These are phyloP conservation scores for Molossus alvarezi DNA, from an alignment of 2,797 vertebrate species.

Conservation along the genomic window DNA sequence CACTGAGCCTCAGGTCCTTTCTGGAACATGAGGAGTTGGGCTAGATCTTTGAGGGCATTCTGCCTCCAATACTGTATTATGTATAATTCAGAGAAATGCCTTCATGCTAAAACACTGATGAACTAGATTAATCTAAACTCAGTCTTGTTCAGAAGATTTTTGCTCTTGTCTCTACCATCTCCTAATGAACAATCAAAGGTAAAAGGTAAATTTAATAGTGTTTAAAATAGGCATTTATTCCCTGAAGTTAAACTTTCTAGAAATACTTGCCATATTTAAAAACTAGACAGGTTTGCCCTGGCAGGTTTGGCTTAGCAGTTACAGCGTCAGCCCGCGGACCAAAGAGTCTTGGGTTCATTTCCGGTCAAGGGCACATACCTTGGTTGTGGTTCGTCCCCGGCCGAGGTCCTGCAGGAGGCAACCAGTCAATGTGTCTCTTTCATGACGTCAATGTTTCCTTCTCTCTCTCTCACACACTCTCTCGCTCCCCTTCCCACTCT, in stretches of 20 bases:
- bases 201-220: slow-evolving; percentile 13
- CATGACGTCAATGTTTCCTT: no score
- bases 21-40: background rate
- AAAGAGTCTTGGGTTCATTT: no score
- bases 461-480: no score
- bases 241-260: background rate
- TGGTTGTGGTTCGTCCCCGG: no score
- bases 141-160: slow-evolving; percentile 14
- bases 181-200: background rate
- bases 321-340: no score
- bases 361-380: no score
- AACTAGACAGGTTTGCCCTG: background rate
- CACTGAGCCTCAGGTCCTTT: background rate
- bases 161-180: background rate
- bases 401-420: no score
- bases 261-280: background rate
- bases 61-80: background rate
- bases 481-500: no score
- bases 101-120: slow-evolving; percentile 30
- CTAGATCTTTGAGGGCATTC: background rate
- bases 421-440: no score
- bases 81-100: background rate
- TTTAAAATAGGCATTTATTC: slow-evolving; percentile 26
- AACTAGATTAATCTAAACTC: background rate
- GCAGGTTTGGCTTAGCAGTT: no score